Conservation (phyloP, 53 echinoderm and acorn worm genomes). For the Astropecten irregularis region DNA sequence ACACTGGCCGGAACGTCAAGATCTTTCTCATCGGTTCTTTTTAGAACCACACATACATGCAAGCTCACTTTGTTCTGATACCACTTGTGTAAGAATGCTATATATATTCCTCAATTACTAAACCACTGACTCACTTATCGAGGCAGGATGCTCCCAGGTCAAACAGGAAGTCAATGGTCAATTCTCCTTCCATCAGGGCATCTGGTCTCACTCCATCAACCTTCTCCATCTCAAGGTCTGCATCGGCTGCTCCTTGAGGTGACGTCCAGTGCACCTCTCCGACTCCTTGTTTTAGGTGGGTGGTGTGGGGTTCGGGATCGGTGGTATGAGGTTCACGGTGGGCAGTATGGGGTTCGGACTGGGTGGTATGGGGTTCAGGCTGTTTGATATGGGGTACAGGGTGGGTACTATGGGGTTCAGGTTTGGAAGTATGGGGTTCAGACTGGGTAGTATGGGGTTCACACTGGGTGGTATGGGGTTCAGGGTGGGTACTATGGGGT, state of each 20-base stretch:
- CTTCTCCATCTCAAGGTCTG: neutral
- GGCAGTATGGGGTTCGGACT: no score
- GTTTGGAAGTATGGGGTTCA: neutral
- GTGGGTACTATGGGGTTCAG: neutral
- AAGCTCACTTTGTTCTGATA: no score
- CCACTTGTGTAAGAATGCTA: no score
- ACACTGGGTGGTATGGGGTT: neutral
- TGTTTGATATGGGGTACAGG: neutral
- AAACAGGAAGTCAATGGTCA: conserved; percentile 79
- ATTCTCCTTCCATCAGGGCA: conserved; percentile 60
- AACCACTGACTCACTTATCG: conserved; percentile 82
- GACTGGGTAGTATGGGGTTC: neutral
- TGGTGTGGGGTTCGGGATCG: neutral
- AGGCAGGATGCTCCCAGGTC: conserved; percentile 90
- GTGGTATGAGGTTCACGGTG: neutral
- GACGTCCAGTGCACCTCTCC: neutral
- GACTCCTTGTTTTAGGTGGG: neutral
- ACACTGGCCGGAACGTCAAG: no score
- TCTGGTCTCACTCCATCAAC: neutral
- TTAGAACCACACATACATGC: no score
- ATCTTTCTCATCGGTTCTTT: no score
- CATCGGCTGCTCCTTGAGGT: neutral
- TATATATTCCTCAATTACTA: no score
- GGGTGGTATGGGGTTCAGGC: neutral
- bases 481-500: neutral